Evolutionary conservation across 2,797 vertebrate species (phyloP).

Genomic region (Sebastes minor): DNA sequence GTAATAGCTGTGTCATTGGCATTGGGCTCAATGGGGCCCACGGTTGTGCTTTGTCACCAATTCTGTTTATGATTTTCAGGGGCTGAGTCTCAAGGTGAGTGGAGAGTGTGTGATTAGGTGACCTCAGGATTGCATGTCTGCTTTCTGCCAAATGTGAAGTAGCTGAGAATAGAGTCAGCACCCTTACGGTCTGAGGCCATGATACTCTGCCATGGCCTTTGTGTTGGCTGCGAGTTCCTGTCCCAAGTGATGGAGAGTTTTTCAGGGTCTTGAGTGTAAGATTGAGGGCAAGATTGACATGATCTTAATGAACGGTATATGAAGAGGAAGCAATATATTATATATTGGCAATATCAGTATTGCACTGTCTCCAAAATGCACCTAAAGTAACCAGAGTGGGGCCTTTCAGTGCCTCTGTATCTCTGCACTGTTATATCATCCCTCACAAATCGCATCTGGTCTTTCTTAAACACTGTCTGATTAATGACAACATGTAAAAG

Average conservation of each 20-base stretch:
- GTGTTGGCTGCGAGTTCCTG: not conserved
- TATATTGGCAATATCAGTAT: not conserved
- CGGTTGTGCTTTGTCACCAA: not conserved
- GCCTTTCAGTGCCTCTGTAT: not conserved
- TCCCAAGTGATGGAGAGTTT: not conserved
- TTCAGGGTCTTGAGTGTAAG: not conserved
- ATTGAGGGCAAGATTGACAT: not conserved
- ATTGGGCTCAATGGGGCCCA: not conserved
- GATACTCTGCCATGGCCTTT: not conserved
- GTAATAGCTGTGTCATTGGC: not conserved
- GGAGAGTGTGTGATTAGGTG: not conserved
- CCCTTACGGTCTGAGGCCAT: not conserved
- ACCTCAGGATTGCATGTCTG: not conserved
- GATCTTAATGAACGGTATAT: not conserved
- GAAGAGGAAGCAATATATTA: not conserved
- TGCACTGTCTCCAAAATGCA: not conserved
- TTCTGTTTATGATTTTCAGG: slow-evolving; percentile 7
- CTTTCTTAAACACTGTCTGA: not conserved
- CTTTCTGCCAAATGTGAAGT: not conserved
- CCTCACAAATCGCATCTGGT: not conserved
- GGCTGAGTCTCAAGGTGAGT: not conserved
- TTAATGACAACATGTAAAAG: not conserved
- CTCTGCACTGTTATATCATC: not conserved
- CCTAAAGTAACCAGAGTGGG: not conserved
- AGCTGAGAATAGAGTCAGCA: not conserved